A percentile compares a stretch with the other conserved stretches of the same genome.
These are phyloP conservation scores for Hypotaenidia philippensis DNA, from an alignment of 2,797 vertebrate genomes.

Conservation along the genomic window DNA sequence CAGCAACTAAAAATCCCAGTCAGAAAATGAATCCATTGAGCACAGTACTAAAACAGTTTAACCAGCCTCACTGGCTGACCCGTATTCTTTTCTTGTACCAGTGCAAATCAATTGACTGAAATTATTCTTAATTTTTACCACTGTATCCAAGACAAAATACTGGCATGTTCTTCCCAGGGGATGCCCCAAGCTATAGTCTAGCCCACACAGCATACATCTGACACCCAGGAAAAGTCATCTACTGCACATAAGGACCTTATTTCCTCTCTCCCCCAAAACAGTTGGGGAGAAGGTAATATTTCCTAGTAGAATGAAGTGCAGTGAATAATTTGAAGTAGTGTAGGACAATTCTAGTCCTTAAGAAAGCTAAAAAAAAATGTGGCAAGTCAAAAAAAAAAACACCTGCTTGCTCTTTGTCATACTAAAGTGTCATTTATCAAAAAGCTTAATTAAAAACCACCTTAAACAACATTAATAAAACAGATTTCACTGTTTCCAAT, in stretches of 20 bases:
- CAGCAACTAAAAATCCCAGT: background rate
- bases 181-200: background rate
- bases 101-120: background rate
- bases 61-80: background rate
- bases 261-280: background rate
- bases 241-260: background rate
- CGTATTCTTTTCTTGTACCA: background rate
- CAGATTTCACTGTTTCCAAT: background rate
- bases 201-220: too few relatives aligned
- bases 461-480: background rate
- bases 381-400: background rate
- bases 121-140: background rate
- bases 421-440: background rate
- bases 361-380: background rate
- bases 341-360: background rate
- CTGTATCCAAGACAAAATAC: background rate
- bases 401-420: background rate
- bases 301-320: background rate
- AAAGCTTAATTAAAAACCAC: background rate
- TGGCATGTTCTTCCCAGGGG: background rate
- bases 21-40: background rate
- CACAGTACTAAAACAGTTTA: background rate
- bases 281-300: background rate
- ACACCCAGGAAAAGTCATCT: background rate
- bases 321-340: background rate